Evolutionary conservation across 64 coral and sea anemone species (phyloP).

Genomic region (Cladopsammia gracilis): DNA sequence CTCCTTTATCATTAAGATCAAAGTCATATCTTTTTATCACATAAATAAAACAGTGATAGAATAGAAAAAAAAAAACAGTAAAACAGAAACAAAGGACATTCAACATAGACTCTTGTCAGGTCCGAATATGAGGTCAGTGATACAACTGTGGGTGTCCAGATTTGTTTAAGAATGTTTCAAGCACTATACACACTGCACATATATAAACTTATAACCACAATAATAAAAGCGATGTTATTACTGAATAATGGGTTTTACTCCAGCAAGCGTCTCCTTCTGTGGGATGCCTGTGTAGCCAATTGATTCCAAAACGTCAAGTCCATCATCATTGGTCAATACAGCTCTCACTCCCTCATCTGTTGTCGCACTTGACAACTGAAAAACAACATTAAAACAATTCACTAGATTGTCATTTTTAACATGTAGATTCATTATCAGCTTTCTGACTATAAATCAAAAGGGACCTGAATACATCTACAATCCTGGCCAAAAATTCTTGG

Average conservation of each 20-base stretch:
- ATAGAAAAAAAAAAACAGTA: too few relatives aligned
- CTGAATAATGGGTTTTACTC: conserved; percentile 8
- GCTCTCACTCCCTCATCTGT: conserved; percentile 22
- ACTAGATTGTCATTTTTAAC: neutral
- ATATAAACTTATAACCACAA: neutral
- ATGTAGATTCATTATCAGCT: too few relatives aligned
- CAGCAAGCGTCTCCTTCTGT: conserved; percentile 12
- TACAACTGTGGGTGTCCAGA: neutral
- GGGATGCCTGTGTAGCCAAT: conserved; percentile 4
- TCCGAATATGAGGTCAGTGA: neutral
- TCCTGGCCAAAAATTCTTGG: too few relatives aligned
- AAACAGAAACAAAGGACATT: neutral
- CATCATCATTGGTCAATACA: conserved; percentile 10
- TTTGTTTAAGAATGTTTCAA: neutral
- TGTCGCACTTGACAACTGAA: conserved; percentile 19
- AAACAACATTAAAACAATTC: conserved; percentile 13
- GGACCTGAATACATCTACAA: neutral
- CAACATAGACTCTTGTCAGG: conserved; percentile 26
- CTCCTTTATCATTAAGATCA: too few relatives aligned
- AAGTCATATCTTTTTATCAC: too few relatives aligned
- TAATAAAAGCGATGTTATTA: neutral
- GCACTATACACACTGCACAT: conserved; percentile 14
- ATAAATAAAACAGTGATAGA: too few relatives aligned
- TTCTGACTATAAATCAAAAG: neutral
- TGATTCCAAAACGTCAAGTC: conserved; percentile 12